Conservation (phyloP, 2,888 invertebrate species). For the Oscheius sp. region DNA sequence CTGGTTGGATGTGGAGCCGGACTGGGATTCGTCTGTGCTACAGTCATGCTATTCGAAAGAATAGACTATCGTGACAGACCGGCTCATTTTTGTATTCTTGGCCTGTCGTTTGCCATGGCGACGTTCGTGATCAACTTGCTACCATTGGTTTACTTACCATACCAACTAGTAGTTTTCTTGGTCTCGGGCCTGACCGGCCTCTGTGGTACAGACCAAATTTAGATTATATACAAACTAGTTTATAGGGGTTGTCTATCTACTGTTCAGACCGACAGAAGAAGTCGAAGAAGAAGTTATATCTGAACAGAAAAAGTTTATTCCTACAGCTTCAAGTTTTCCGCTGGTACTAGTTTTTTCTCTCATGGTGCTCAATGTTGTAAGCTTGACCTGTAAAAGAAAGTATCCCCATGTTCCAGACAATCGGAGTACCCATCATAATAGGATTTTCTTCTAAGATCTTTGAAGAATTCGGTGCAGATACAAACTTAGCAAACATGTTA, state of each 20-base stretch:
- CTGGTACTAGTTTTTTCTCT: slow-evolving; percentile 31
- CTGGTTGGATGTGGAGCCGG: slow-evolving; percentile 60
- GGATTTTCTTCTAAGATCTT: slow-evolving; percentile 48
- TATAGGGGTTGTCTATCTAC: slow-evolving; percentile 29
- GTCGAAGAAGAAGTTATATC: neutral
- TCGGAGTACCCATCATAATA: slow-evolving; percentile 58
- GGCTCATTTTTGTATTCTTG: slow-evolving; percentile 37
- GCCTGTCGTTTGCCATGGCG: slow-evolving; percentile 32
- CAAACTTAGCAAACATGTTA: slow-evolving; percentile 24
- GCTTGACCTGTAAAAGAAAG: neutral
- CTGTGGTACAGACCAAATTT: slow-evolving; percentile 23
- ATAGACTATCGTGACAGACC: slow-evolving; percentile 30
- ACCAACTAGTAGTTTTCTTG: slow-evolving; percentile 9
- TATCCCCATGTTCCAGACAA: slow-evolving; percentile 43
- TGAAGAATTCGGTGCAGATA: slow-evolving; percentile 32
- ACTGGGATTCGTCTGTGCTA: slow-evolving; percentile 61
- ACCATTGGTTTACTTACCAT: slow-evolving; percentile 30
- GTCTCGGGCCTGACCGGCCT: slow-evolving; percentile 9
- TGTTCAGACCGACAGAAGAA: slow-evolving; percentile 23
- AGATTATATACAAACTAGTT: neutral
- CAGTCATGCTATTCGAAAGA: slow-evolving; percentile 43
- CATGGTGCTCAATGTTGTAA: slow-evolving; percentile 49
- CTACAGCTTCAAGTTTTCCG: slow-evolving; percentile 26
- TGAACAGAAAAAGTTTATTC: neutral
- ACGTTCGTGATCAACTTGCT: slow-evolving; percentile 35